These are phyloP conservation scores for Marmota monax DNA, from an alignment of 2,113 vertebrate species.

Conservation along the genomic window DNA sequence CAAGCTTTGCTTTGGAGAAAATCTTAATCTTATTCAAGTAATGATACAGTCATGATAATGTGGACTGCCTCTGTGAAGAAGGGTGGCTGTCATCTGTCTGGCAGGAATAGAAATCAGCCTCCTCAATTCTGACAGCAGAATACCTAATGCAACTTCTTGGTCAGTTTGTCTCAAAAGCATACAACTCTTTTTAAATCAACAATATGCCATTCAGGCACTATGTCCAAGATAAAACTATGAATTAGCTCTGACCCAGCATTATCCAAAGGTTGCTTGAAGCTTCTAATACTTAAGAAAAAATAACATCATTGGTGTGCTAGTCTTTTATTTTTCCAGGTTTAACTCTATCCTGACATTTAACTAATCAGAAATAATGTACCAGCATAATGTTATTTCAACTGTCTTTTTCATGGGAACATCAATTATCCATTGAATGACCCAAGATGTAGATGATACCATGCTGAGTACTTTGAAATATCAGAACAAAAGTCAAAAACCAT, in stretches of 20 bases:
- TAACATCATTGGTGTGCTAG: neutral
- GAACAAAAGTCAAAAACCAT: neutral
- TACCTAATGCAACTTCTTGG: neutral
- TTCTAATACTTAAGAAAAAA: neutral
- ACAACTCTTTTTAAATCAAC: neutral
- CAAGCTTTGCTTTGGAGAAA: neutral
- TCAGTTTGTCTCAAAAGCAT: neutral
- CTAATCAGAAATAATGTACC: neutral
- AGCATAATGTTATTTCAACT: neutral
- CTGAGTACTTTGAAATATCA: neutral
- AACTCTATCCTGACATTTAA: neutral
- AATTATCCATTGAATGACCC: neutral
- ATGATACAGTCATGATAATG: no score
- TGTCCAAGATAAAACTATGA: neutral
- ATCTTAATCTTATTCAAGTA: neutral
- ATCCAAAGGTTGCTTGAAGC: neutral
- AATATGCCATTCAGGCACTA: neutral
- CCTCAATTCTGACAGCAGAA: neutral
- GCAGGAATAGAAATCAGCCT: neutral
- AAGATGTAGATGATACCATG: neutral
- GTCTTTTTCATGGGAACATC: neutral
- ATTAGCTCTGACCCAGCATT: neutral
- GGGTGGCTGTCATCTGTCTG: neutral
- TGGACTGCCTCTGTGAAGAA: neutral
- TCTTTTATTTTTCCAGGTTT: constrained; percentile 26